These are phyloP conservation scores for Mamestra brassicae DNA, from an alignment of 2,888 invertebrate species.

Conservation along the genomic window DNA sequence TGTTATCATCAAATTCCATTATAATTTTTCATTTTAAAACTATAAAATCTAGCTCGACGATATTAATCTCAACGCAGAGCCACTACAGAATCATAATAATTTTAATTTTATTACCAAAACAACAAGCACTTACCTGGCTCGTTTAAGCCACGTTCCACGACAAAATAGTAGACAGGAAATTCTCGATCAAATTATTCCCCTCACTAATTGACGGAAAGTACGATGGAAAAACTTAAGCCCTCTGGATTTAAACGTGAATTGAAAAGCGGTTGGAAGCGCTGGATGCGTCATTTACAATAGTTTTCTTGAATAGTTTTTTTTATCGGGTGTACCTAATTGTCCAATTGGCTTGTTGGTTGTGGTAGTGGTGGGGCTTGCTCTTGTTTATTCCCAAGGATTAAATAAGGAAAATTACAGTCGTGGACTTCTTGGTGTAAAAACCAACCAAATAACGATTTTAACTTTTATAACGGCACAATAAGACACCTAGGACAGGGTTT, in stretches of 20 bases:
- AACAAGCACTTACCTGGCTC: conserved; percentile 36
- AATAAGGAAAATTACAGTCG: too few relatives aligned
- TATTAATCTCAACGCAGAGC: background rate
- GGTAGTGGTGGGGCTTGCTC: too few relatives aligned
- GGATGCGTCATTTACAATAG: conserved; percentile 28
- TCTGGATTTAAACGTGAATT: conserved; percentile 36
- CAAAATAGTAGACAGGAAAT: conserved; percentile 59
- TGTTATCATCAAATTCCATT: background rate
- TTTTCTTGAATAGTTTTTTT: background rate
- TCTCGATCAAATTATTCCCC: conserved; percentile 66
- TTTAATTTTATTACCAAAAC: conserved; percentile 30
- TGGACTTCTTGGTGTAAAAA: too few relatives aligned
- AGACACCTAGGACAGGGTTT: too few relatives aligned
- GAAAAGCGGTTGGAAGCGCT: background rate
- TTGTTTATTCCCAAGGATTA: too few relatives aligned
- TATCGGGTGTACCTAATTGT: too few relatives aligned
- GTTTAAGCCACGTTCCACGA: conserved; percentile 22
- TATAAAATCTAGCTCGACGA: background rate
- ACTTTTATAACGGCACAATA: too few relatives aligned
- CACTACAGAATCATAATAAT: conserved; percentile 3
- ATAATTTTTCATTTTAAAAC: background rate
- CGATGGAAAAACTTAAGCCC: conserved; percentile 56
- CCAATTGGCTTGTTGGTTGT: too few relatives aligned
- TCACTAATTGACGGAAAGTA: conserved; percentile 66
- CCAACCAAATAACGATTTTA: too few relatives aligned